These are phyloP conservation scores for Zonotrichia leucophrys DNA, from an alignment of 2,113 vertebrate genomes.

Conservation along the genomic window DNA sequence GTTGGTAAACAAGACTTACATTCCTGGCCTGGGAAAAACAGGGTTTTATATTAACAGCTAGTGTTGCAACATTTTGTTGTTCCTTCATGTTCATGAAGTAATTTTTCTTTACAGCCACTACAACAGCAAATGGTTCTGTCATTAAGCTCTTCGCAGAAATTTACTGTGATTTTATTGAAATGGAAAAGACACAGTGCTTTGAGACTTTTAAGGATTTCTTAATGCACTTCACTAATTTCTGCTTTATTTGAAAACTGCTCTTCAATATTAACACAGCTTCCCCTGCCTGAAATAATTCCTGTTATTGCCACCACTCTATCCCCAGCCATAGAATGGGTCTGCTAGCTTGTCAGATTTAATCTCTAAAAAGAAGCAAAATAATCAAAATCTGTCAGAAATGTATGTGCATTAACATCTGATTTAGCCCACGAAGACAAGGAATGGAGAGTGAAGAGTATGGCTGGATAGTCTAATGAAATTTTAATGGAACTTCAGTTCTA, in stretches of 20 bases:
- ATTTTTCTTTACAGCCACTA: conserved; percentile 23
- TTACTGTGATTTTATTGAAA: conserved; percentile 36
- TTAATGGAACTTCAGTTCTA: conserved; percentile 30
- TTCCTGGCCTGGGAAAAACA: background rate
- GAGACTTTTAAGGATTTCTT: conserved; percentile 23
- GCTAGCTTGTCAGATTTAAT: conserved; percentile 26
- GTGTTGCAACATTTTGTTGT: background rate
- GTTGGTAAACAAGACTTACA: conserved; percentile 4
- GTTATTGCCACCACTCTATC: conserved; percentile 12
- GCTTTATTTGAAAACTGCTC: conserved; percentile 1
- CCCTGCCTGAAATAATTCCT: conserved; percentile 32
- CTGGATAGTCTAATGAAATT: conserved; percentile 13
- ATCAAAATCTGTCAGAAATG: conserved; percentile 29
- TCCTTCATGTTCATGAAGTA: background rate
- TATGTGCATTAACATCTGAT: conserved; percentile 33
- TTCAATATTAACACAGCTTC: background rate
- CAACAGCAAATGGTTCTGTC: conserved; percentile 43
- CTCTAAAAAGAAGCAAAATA: background rate
- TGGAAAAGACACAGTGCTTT: background rate
- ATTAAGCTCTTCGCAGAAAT: conserved; percentile 30
- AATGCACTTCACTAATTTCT: conserved; percentile 35
- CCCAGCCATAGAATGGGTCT: background rate
- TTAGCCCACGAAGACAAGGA: conserved; percentile 1
- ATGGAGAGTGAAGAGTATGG: background rate
- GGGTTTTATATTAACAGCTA: background rate